Conservation (phyloP, 2,113 vertebrate species). For the Agelaius phoeniceus region DNA sequence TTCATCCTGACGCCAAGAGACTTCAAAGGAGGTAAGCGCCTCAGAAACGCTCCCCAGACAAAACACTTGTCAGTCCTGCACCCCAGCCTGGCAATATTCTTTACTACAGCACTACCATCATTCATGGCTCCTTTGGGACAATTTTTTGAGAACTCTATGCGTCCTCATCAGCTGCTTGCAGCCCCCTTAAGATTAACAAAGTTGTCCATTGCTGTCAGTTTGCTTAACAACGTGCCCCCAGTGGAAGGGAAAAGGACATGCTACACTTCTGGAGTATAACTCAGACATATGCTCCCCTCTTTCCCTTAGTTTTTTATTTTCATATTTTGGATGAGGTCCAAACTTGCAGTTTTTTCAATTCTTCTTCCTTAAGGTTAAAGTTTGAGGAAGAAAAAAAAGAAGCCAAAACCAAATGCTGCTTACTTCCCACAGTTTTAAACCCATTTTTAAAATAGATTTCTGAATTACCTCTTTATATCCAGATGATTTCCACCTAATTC, state of each 20-base stretch:
- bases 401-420: not conserved
- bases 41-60: conserved; percentile 49
- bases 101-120: not conserved
- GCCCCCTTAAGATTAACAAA: not conserved
- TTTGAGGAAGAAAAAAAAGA: not conserved
- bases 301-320: not conserved
- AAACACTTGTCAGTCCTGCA: not conserved
- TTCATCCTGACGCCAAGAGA: conserved; percentile 51
- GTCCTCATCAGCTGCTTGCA: not conserved
- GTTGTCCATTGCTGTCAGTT: not conserved
- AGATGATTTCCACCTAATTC: not conserved
- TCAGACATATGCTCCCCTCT: not conserved
- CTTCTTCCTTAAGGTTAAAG: not conserved
- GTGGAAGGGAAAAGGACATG: not conserved
- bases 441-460: not conserved
- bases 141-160: not conserved
- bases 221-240: not conserved
- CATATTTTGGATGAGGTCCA: not conserved
- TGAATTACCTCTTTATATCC: not conserved
- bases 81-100: not conserved
- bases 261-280: not conserved
- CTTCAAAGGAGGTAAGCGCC: conserved; percentile 68
- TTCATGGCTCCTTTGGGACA: not conserved
- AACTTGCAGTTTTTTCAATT: not conserved
- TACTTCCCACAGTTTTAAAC: not conserved